A percentile compares a stretch with the other conserved stretches of the same genome.
These are phyloP conservation scores for Porites rus DNA, from an alignment of 92 coral and sea anemone species.

Conservation along the genomic window DNA sequence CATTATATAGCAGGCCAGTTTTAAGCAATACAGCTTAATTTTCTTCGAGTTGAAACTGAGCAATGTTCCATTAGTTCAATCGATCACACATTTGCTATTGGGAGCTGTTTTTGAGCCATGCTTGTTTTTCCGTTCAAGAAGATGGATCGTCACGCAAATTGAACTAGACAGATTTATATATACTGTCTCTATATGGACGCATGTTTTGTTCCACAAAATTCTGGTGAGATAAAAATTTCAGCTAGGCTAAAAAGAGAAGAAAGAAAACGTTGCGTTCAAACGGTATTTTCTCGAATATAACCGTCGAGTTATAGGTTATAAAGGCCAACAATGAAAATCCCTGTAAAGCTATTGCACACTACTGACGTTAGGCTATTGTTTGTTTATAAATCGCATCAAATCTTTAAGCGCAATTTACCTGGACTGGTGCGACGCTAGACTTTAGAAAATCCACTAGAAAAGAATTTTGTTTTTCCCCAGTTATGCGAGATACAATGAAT, in stretches of 20 bases:
- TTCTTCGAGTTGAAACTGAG: background rate
- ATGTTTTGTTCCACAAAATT: background rate
- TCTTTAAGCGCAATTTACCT: conserved; percentile 23
- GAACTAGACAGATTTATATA: background rate
- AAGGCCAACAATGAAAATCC: background rate
- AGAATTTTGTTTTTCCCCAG: background rate
- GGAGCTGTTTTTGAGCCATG: conserved; percentile 15
- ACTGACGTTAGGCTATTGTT: conserved; percentile 12
- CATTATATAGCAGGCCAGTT: background rate
- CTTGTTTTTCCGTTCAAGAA: background rate
- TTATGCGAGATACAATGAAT: background rate
- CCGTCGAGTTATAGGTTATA: too few species aligned
- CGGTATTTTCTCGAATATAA: background rate
- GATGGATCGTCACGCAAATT: background rate
- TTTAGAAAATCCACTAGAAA: background rate
- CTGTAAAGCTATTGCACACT: background rate
- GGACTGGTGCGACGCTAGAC: background rate
- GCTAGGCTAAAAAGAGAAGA: background rate
- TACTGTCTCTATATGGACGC: too few species aligned
- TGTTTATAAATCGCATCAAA: background rate
- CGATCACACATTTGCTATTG: too few species aligned
- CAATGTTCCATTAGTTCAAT: background rate
- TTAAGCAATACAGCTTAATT: background rate
- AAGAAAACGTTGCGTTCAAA: background rate
- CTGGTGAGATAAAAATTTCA: background rate